These are phyloP conservation scores for Anguilla obscura DNA, from an alignment of 2,797 vertebrate genomes.

Conservation along the genomic window DNA sequence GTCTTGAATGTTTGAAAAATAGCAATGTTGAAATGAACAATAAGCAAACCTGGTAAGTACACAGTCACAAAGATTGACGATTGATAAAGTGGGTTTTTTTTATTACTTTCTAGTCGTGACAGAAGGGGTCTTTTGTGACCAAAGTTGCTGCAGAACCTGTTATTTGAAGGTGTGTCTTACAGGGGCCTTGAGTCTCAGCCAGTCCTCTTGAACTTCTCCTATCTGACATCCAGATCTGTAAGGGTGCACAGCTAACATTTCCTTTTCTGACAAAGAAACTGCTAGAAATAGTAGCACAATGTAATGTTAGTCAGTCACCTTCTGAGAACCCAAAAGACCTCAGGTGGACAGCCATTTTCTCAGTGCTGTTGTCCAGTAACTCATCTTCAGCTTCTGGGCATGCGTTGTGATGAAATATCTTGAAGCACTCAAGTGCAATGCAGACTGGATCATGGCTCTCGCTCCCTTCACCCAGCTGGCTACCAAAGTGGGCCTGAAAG, in stretches of 20 bases:
- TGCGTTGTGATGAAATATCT: not conserved
- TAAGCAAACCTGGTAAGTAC: not conserved
- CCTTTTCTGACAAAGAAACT: not conserved
- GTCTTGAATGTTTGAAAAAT: not conserved
- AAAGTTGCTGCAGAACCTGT: not conserved
- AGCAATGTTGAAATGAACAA: not conserved
- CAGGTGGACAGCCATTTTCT: not conserved
- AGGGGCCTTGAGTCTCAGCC: not conserved
- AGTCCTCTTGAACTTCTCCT: not conserved
- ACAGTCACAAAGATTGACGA: not conserved
- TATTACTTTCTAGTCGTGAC: not conserved
- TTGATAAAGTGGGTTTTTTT: no score
- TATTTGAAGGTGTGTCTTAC: not conserved
- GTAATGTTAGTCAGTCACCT: not conserved
- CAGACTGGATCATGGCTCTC: not conserved
- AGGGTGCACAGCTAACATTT: not conserved
- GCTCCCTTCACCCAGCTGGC: not conserved
- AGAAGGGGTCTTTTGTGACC: not conserved
- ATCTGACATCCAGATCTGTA: conserved; percentile 1
- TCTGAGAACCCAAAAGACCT: not conserved
- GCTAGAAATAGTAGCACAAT: not conserved
- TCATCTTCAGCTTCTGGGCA: not conserved
- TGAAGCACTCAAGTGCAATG: not conserved
- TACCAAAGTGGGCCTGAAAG: not conserved
- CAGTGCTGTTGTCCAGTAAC: not conserved